phyloP scores from a whole-genome alignment of 2,888 invertebrate genomes.

The Hoplodrina blanda region DNA sequence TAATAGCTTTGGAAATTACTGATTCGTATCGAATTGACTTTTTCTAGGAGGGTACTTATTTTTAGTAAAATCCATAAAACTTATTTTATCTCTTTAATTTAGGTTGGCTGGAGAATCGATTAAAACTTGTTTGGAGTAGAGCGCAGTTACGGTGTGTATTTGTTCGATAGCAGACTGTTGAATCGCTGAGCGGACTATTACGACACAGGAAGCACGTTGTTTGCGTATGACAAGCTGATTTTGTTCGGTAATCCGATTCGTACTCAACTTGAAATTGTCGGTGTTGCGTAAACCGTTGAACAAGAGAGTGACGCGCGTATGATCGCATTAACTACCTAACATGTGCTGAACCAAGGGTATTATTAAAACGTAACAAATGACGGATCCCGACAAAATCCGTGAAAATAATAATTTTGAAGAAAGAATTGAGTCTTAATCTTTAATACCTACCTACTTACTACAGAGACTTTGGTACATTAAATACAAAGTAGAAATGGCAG shows the following conservation, averaged over 20 bases:
- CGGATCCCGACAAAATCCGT: background rate
- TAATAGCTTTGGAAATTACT: conserved; percentile 55
- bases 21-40: conserved; percentile 52
- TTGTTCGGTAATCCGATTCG: conserved; percentile 46
- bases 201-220: conserved; percentile 34
- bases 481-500: background rate
- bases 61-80: conserved; percentile 23
- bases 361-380: conserved; percentile 5
- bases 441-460: background rate
- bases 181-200: conserved; percentile 30
- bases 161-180: conserved; percentile 27
- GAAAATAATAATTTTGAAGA: background rate
- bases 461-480: background rate
- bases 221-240: conserved; percentile 56
- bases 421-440: background rate
- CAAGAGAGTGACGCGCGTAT: conserved; percentile 7
- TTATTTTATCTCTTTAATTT: conserved; percentile 43
- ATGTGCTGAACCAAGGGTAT: background rate
- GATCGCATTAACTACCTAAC: conserved; percentile 5
- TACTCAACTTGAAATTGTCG: conserved; percentile 29
- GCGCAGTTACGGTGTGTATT: conserved; percentile 30
- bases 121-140: conserved; percentile 33
- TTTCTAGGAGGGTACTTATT: conserved; percentile 28
- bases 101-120: conserved; percentile 25
- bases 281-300: conserved; percentile 37